phyloP scores from a whole-genome alignment of 2,888 invertebrate species.

The Suillia variegata region DNA sequence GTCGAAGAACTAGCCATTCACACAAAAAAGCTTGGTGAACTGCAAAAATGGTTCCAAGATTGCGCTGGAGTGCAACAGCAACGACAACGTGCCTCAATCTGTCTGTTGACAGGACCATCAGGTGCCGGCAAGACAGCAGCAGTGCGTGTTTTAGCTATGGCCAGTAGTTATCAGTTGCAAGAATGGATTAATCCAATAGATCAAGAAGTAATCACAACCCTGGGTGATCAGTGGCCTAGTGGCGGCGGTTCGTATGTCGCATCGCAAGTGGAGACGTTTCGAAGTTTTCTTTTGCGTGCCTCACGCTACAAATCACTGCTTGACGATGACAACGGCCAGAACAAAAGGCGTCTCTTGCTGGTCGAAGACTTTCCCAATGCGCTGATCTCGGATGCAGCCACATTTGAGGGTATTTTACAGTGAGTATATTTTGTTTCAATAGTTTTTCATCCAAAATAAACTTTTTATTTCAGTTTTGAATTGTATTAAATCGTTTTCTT shows the following conservation, averaged over 20 bases:
- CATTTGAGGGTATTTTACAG: slow-evolving; percentile 73
- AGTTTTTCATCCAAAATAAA: no score
- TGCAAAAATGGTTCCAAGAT: slow-evolving; percentile 70
- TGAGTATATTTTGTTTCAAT: no score
- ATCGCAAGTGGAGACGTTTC: slow-evolving; percentile 73
- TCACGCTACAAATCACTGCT: slow-evolving; percentile 70
- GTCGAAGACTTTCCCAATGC: slow-evolving; percentile 86
- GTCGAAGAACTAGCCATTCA: slow-evolving; percentile 74
- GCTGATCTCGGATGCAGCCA: slow-evolving; percentile 69
- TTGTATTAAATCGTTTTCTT: slow-evolving; percentile 23
- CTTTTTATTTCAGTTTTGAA: no score
- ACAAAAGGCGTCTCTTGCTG: slow-evolving; percentile 69
- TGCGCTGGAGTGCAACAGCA: slow-evolving; percentile 39
- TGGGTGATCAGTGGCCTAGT: slow-evolving; percentile 45
- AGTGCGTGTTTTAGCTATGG: slow-evolving; percentile 69
- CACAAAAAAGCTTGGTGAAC: slow-evolving; percentile 74
- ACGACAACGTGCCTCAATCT: slow-evolving; percentile 60
- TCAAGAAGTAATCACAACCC: slow-evolving; percentile 64
- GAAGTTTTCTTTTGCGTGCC: slow-evolving; percentile 77
- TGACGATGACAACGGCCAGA: slow-evolving; percentile 28
- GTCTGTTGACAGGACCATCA: slow-evolving; percentile 81
- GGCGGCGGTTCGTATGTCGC: slow-evolving; percentile 45
- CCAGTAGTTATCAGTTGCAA: slow-evolving; percentile 62
- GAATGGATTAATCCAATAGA: slow-evolving; percentile 87
- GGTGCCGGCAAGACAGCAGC: slow-evolving; percentile 85